Percentiles rank a stretch among this genome's conserved stretches.
Evolutionary conservation across 2,888 invertebrate species (phyloP).

Genomic region (Nebria salina): DNA sequence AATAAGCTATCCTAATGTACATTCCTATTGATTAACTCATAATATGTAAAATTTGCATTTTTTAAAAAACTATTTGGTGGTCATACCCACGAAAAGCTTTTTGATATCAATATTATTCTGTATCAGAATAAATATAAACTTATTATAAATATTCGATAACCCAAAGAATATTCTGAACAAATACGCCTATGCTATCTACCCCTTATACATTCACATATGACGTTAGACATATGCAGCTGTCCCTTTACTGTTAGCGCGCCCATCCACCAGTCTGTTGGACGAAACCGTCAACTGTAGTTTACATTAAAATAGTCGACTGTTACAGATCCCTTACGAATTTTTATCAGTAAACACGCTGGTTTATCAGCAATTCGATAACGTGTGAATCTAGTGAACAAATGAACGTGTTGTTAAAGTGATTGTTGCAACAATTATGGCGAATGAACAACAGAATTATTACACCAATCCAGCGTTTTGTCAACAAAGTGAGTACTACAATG

Average conservation of each 20-base stretch:
- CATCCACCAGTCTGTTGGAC: constrained; percentile 45
- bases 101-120: no score
- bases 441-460: constrained; percentile 68
- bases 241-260: constrained; percentile 57
- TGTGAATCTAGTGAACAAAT: not conserved
- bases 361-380: constrained; percentile 3
- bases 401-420: constrained; percentile 19
- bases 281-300: constrained; percentile 21
- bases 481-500: constrained; percentile 74
- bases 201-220: constrained; percentile 58
- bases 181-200: constrained; percentile 61
- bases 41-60: no score
- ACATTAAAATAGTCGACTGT: constrained; percentile 31
- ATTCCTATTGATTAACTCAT: no score
- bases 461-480: constrained; percentile 84
- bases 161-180: constrained; percentile 21
- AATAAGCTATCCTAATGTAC: no score
- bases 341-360: not conserved
- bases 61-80: no score
- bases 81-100: no score
- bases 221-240: constrained; percentile 62
- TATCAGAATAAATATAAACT: no score
- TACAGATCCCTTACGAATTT: not conserved
- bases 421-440: constrained; percentile 21
- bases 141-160: not conserved